Conservation (phyloP, 2,888 invertebrate species). For the Sialis lutaria region DNA sequence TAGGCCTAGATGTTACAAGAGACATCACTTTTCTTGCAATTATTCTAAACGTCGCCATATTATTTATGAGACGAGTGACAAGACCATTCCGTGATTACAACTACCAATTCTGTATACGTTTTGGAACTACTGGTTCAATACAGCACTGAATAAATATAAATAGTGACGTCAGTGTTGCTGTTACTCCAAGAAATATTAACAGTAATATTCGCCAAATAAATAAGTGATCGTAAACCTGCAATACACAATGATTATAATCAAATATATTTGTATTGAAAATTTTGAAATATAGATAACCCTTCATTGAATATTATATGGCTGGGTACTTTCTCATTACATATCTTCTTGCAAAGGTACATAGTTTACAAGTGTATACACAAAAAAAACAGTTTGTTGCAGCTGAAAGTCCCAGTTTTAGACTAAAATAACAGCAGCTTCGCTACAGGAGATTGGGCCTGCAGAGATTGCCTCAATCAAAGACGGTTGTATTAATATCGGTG, state of each 20-base stretch:
- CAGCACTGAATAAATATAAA: constrained; percentile 29
- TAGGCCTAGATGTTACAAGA: constrained; percentile 1
- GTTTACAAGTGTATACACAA: too few relatives aligned
- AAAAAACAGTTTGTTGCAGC: too few relatives aligned
- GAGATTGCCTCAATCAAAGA: too few relatives aligned
- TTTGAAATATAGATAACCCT: too few relatives aligned
- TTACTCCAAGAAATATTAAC: constrained; percentile 25
- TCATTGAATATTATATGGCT: too few relatives aligned
- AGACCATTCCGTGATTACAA: background rate
- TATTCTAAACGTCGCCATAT: constrained; percentile 1
- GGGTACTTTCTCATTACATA: too few relatives aligned
- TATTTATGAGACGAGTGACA: constrained; percentile 15
- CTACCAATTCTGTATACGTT: constrained; percentile 24
- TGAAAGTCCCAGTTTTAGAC: too few relatives aligned
- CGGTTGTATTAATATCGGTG: too few relatives aligned
- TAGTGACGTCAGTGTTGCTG: constrained; percentile 26
- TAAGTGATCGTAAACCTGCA: constrained; percentile 33
- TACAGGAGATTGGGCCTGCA: too few relatives aligned
- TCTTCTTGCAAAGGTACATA: too few relatives aligned
- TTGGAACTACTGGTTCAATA: constrained; percentile 28
- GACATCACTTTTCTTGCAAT: background rate
- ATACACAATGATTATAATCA: constrained; percentile 12
- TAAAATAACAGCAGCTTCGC: too few relatives aligned
- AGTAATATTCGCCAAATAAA: constrained; percentile 32
- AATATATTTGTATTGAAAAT: too few relatives aligned